A percentile compares a stretch with the other conserved stretches of the same genome.
Conservation (phyloP, 2,113 vertebrate species). For the Echinops telfairi region DNA sequence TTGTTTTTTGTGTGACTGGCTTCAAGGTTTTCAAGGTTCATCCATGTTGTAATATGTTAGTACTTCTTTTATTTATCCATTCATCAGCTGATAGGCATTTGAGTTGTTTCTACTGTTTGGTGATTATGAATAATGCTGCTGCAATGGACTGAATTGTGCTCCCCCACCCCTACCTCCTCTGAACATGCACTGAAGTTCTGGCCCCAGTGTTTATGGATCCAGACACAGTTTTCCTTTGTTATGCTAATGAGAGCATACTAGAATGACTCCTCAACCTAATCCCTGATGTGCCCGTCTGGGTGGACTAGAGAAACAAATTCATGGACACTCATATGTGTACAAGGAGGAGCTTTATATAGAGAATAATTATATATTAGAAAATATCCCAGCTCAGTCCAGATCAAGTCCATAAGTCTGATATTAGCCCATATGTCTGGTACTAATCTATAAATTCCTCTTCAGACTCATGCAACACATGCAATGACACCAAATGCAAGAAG, state of each 20-base stretch:
- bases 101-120: constrained; percentile 7
- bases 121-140: constrained; percentile 21
- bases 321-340: too few species aligned
- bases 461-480: too few species aligned
- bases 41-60: neutral
- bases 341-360: too few species aligned
- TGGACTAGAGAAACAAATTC: too few species aligned
- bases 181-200: neutral
- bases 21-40: neutral
- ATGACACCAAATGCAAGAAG: too few species aligned
- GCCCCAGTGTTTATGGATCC: neutral
- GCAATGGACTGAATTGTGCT: neutral
- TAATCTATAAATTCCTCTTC: too few species aligned
- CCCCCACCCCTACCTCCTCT: too few species aligned
- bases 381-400: too few species aligned
- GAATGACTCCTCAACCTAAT: neutral
- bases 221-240: neutral
- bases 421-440: too few species aligned
- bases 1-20: neutral
- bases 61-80: constrained; percentile 29
- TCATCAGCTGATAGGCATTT: neutral
- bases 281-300: too few species aligned
- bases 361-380: too few species aligned
- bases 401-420: too few species aligned
- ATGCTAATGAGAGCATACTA: neutral